These are phyloP conservation scores for Cliona cf. orientalis DNA, from an alignment of 37 sponge, comb jelly and placozoan species.

Conservation along the genomic window DNA sequence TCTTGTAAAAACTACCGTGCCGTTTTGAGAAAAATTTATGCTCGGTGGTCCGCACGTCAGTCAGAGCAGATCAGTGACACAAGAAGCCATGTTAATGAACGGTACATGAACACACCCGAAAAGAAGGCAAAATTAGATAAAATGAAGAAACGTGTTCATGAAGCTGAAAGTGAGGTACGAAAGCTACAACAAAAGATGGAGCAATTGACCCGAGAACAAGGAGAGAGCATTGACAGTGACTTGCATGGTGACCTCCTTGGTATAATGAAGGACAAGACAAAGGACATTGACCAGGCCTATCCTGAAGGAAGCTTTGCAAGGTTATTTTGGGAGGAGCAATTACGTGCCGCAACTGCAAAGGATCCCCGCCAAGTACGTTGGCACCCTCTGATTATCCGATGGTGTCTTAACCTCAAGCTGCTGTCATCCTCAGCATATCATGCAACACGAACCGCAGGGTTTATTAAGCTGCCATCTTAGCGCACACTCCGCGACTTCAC, in stretches of 20 bases:
- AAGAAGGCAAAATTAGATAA: neutral
- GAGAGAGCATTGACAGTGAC: conserved; percentile 6
- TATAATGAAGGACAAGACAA: conserved; percentile 9
- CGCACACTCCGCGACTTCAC: conserved; percentile 65
- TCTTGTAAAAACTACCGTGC: conserved; percentile 21
- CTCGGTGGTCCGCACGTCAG: neutral
- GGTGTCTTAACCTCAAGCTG: conserved; percentile 38
- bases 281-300: conserved; percentile 6
- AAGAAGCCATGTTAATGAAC: neutral
- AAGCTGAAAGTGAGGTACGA: neutral
- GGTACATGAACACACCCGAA: neutral
- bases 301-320: conserved; percentile 26
- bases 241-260: conserved; percentile 7
- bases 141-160: neutral
- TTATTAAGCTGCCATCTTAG: conserved; percentile 27
- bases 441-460: conserved; percentile 14
- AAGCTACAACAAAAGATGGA: neutral
- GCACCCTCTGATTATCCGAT: conserved; percentile 43
- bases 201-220: conserved; percentile 4
- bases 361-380: conserved; percentile 36
- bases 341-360: conserved; percentile 22
- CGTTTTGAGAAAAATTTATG: conserved; percentile 18
- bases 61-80: neutral
- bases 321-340: conserved; percentile 38
- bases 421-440: conserved; percentile 32